These are phyloP conservation scores for Lobophora halterata DNA, from an alignment of 2,888 invertebrate species.

Conservation along the genomic window DNA sequence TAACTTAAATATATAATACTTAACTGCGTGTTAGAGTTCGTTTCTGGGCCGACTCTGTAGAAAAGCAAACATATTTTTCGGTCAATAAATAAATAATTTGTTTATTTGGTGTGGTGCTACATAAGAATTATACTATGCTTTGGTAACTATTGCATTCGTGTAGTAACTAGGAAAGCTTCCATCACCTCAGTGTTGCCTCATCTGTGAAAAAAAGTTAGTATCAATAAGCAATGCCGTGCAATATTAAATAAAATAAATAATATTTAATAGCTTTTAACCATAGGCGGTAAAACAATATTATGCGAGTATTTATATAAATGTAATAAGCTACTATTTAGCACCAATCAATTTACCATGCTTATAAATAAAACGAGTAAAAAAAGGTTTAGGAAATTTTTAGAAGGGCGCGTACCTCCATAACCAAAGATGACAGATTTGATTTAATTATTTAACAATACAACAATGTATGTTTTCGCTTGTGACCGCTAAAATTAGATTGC, in stretches of 20 bases:
- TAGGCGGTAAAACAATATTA: too few relatives aligned
- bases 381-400: too few relatives aligned
- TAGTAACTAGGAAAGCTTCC: slow-evolving; percentile 20
- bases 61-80: slow-evolving; percentile 33
- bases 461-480: too few relatives aligned
- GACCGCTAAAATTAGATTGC: too few relatives aligned
- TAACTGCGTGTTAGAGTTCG: slow-evolving; percentile 40
- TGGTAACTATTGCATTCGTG: slow-evolving; percentile 18
- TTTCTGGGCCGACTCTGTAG: slow-evolving; percentile 40
- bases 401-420: too few relatives aligned
- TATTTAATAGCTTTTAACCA: slow-evolving; percentile 37
- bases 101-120: slow-evolving; percentile 17
- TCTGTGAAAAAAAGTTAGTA: slow-evolving; percentile 33
- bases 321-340: too few relatives aligned
- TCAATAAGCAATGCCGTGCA: slow-evolving; percentile 9
- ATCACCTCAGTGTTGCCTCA: slow-evolving; percentile 27
- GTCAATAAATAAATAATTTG: slow-evolving; percentile 12
- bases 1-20: neutral
- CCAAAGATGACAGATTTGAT: too few relatives aligned
- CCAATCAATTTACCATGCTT: too few relatives aligned
- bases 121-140: slow-evolving; percentile 19
- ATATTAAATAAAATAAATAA: slow-evolving; percentile 1
- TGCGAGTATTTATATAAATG: too few relatives aligned
- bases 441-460: too few relatives aligned
- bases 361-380: too few relatives aligned